Conservation (phyloP, 2,888 invertebrate species). For the Melinaea menophilus region DNA sequence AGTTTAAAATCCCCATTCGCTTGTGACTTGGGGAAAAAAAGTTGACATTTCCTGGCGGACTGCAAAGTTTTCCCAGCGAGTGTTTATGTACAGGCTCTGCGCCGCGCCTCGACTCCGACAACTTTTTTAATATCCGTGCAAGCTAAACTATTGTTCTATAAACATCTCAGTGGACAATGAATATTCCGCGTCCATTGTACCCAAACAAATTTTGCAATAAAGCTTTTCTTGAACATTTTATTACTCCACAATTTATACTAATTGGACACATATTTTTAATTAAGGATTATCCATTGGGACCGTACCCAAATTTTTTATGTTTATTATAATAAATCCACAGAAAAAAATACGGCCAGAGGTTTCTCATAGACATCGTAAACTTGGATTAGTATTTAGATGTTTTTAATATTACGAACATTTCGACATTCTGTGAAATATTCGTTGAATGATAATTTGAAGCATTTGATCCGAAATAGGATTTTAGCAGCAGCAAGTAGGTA, state of each 20-base stretch:
- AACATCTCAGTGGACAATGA: constrained; percentile 11
- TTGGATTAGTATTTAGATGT: no score
- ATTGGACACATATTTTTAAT: no score
- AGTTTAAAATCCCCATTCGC: constrained; percentile 19
- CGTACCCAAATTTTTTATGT: no score
- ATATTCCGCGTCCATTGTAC: neutral
- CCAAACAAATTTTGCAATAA: neutral
- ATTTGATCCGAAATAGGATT: constrained; percentile 22
- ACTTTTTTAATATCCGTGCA: constrained; percentile 29
- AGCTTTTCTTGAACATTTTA: no score
- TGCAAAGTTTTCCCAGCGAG: constrained; percentile 17
- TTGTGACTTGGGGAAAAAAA: constrained; percentile 28
- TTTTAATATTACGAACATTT: no score
- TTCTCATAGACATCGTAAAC: no score
- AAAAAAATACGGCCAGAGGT: no score
- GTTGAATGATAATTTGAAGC: neutral
- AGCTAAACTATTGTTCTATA: constrained; percentile 21
- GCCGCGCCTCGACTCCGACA: constrained; percentile 10
- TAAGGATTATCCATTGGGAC: no score
- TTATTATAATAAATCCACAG: no score
- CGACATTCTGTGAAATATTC: no score
- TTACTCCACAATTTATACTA: no score
- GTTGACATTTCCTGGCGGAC: constrained; percentile 23
- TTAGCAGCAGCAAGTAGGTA: constrained; percentile 9
- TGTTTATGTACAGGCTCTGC: constrained; percentile 11